Base-by-base conservation (phyloP, 2,888 invertebrate genomes). In the Drosophila meridiana region DNA sequence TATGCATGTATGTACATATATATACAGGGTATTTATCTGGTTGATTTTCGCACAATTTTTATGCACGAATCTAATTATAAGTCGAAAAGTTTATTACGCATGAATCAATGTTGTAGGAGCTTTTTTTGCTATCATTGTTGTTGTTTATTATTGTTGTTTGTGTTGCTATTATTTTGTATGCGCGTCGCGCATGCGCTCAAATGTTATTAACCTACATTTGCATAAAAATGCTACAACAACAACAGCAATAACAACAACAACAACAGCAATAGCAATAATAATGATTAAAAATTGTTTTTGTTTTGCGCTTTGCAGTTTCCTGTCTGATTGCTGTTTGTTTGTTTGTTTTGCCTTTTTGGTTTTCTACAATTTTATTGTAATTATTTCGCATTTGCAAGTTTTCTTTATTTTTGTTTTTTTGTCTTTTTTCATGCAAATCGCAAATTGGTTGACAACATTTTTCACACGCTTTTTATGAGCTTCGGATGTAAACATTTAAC, bases 141-240 rank as follows among this genome's bases (percentile, higher is more conserved):
- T 52, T 61, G 14, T 30, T n/a, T n/a, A n/a, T n/a, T n/a, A n/a
- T n/a, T n/a, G n/a, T n/a, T n/a, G n/a, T n/a, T n/a, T n/a, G n/a
- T 70, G 47, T 60, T 69, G 61, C 47, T 69, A 64, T 62, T 72
- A 57, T 70, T 77, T 73, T 72, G 65, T 73, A 87, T 86, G 80
- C 82, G 78, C 78, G 75, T 72, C 69, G 85, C 82, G 82, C 82
- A 78, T 85, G 85, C 87, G 76, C 63, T 76, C 59, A 83, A 86
- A 87, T 87, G 87, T 86, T 86, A 86, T 86, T 87, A 86, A 86
- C 86, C 86, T 78, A 87, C 82, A 86, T 86, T 86, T 85, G 85
- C 86, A 86, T 86, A 86, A 87, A 80, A 84, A 78, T 77, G 69
- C 48, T 69, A 69, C 55, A 74, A 28, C 64, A 82, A 75, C 48